phyloP scores from a whole-genome alignment of 2,797 vertebrate genomes.

The Acropternis orthonyx region DNA sequence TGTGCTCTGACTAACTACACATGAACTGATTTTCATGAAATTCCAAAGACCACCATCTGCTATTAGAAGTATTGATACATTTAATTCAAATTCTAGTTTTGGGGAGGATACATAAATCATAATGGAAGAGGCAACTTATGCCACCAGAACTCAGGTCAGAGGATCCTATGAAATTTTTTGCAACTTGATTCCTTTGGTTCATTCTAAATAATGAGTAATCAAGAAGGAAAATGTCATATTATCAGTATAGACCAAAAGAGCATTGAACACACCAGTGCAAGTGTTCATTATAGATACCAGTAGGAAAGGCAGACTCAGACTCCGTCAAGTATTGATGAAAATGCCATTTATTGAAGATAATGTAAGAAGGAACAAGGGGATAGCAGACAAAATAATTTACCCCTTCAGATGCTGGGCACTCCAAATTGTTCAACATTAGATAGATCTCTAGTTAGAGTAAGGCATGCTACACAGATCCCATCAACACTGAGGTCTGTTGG shows the following conservation, averaged over 20 bases:
- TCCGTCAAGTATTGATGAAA: neutral
- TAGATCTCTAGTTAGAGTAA: neutral
- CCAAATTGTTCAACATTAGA: neutral
- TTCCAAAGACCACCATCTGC: neutral
- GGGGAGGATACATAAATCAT: accelerated
- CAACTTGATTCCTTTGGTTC: neutral
- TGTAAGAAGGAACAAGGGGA: neutral
- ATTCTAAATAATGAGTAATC: neutral
- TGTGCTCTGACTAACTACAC: neutral
- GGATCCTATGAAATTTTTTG: neutral
- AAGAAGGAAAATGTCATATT: neutral
- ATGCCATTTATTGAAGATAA: neutral
- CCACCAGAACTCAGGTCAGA: neutral
- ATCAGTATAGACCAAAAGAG: neutral
- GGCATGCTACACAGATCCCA: neutral
- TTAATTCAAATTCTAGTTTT: neutral
- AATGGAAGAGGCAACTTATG: neutral
- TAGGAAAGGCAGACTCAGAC: neutral
- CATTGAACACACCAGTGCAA: neutral
- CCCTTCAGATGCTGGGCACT: neutral
- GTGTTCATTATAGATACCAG: neutral
- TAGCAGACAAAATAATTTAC: neutral
- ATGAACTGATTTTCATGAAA: neutral
- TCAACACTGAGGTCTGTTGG: neutral
- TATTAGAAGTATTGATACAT: neutral